Percentiles rank a stretch among this genome's conserved stretches.
Conservation (phyloP, 2,113 vertebrate genomes). For the Vanacampus margaritifer region DNA sequence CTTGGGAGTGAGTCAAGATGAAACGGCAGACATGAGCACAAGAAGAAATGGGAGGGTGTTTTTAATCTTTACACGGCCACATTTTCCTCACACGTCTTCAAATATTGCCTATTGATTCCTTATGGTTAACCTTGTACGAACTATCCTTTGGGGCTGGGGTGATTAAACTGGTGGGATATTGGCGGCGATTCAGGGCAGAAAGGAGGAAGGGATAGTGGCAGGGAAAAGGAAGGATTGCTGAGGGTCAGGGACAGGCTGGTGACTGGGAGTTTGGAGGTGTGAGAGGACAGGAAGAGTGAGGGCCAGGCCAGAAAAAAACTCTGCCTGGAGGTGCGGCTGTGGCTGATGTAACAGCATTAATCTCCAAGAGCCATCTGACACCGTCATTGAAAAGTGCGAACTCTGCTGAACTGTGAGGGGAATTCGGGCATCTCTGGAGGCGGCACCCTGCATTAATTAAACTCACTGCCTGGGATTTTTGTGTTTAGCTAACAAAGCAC, state of each 20-base stretch:
- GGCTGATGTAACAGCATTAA: slow-evolving; percentile 73
- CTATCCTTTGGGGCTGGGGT: slow-evolving; percentile 22
- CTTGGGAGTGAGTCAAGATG: slow-evolving; percentile 24
- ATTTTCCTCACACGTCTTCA: slow-evolving; percentile 42
- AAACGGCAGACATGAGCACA: slow-evolving; percentile 27
- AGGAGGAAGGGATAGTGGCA: not conserved
- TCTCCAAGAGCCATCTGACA: slow-evolving; percentile 70
- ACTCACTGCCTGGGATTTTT: slow-evolving; percentile 54
- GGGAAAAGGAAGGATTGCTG: slow-evolving; percentile 29
- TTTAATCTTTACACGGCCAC: slow-evolving; percentile 25
- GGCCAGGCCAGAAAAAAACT: slow-evolving; percentile 51
- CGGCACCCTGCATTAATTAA: slow-evolving; percentile 64
- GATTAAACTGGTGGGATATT: slow-evolving; percentile 26
- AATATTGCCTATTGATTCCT: slow-evolving; percentile 54
- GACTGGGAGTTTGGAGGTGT: slow-evolving; percentile 64
- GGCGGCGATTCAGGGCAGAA: not conserved
- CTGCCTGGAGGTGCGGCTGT: slow-evolving; percentile 52
- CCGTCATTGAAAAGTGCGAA: slow-evolving; percentile 68
- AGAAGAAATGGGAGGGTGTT: slow-evolving; percentile 24
- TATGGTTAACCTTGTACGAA: slow-evolving; percentile 46
- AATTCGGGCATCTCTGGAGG: slow-evolving; percentile 62
- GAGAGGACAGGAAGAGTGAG: slow-evolving; percentile 50
- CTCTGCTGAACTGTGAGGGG: slow-evolving; percentile 69
- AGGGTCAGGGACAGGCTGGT: slow-evolving; percentile 58
- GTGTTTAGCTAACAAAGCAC: slow-evolving; percentile 39